Evolutionary conservation across 2,888 invertebrate genomes (phyloP).

Genomic region (Eurytoma californica): DNA sequence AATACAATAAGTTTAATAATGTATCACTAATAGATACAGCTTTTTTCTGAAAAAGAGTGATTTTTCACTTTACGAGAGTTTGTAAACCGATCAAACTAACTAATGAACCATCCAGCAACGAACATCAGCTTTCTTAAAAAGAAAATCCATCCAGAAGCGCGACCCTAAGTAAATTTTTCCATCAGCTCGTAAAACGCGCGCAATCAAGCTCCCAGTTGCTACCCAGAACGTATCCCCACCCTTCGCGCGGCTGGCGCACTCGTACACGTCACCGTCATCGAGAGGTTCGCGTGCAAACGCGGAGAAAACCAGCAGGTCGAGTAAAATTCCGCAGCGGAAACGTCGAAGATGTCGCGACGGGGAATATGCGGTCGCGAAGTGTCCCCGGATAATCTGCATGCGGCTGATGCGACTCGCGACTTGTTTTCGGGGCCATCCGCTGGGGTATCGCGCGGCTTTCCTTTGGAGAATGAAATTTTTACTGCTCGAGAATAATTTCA

Average conservation of each 20-base stretch:
- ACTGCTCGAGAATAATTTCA: no score
- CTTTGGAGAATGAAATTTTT: no score
- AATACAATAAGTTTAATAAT: no score
- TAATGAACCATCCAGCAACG: no score
- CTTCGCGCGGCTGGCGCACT: background rate
- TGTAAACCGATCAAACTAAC: no score
- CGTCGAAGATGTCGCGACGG: conserved; percentile 5
- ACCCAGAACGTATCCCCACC: background rate
- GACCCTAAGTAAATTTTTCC: conserved; percentile 33
- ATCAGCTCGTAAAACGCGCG: conserved; percentile 30
- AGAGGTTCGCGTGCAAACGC: background rate
- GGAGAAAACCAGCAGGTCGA: background rate
- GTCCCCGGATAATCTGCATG: conserved; percentile 38
- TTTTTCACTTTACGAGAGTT: no score
- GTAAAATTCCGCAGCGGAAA: conserved; percentile 25
- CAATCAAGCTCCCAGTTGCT: conserved; percentile 26
- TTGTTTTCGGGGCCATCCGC: background rate
- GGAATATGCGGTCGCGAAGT: background rate
- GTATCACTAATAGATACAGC: no score
- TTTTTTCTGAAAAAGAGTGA: no score
- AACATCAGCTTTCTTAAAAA: no score
- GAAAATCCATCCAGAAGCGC: background rate
- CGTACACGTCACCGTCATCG: background rate
- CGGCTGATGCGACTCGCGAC: background rate
- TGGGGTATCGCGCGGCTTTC: background rate